Evolutionary conservation across 2,888 invertebrate genomes (phyloP).

Genomic region (Troilus luridus): DNA sequence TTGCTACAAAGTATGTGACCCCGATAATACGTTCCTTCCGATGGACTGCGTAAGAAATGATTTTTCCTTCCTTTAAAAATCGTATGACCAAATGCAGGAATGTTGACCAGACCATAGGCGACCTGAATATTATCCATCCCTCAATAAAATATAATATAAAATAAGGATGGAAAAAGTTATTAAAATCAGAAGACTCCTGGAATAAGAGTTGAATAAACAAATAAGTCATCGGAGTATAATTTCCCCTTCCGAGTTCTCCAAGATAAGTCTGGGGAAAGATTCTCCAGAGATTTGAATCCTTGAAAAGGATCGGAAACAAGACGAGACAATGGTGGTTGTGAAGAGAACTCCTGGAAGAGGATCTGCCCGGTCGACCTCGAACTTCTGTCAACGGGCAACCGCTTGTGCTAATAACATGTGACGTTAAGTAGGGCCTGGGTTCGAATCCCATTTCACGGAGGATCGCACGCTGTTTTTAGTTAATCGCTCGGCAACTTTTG

Average conservation of each 20-base stretch:
- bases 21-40: too few species aligned
- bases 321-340: neutral
- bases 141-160: too few species aligned
- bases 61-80: neutral
- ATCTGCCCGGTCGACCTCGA: neutral
- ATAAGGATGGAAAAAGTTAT: neutral
- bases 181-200: neutral
- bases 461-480: constrained; percentile 61
- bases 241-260: neutral
- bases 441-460: constrained; percentile 61
- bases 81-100: neutral
- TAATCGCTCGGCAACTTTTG: constrained; percentile 61
- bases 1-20: too few species aligned
- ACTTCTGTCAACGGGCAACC: constrained; percentile 15
- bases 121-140: too few species aligned
- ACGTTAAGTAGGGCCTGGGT: constrained; percentile 59
- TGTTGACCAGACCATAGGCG: too few species aligned
- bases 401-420: constrained; percentile 43
- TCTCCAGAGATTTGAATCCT: neutral
- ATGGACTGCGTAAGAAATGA: too few species aligned
- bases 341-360: neutral
- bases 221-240: neutral
- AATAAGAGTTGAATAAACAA: neutral
- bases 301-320: neutral
- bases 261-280: neutral